Base-by-base conservation (phyloP, 2,888 invertebrate genomes). In the Brenthis daphne region DNA sequence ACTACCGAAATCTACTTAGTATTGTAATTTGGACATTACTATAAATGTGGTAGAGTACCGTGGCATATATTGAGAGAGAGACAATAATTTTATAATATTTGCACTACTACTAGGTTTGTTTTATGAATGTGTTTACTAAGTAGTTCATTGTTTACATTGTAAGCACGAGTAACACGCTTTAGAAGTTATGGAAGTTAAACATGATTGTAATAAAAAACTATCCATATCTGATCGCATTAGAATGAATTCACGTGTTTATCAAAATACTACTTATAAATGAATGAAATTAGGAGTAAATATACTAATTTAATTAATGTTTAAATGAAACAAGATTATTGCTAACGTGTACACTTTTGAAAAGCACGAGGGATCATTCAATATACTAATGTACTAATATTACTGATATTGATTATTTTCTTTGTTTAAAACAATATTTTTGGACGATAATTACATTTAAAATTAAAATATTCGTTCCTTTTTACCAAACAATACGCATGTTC, bases 401-500 rank as follows among this genome's bases (percentile, higher is more conserved):
- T 11, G 37, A 8, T 11, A 43, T 43, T 43, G 11, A 43, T 43
- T 11, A 14, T 47, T 47, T 58, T 33, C 8, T 33, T 50, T 11
- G 57, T 57, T 37, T n/a, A 14, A 16, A 57, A 20, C 12, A 20
- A 57, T 57, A 37, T 33, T 57, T 51, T 51, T 51, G n/a, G 51
- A 51, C 16, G 16, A 54, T 20, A 37, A 55, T 47, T 33, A 24
- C 14, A 8, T 6, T 50, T 50, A 8, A 24, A 43, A 47, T 43
- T 37, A 56, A 57, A 55, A n/a, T 29, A 43, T 65, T 43, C 47
- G 61, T 69, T 51, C 68, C 53, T 50, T 64, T 24, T 68, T 64
- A 57, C 57, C 64, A 65, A 68, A 64, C 65, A 56, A 50, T 60
- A 65, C 33, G 71, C 67, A 68, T 71, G 69, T 66, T 55, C 24